Conservation (phyloP, 1,140 invertebrate genomes). For the Bombus turneri region DNA sequence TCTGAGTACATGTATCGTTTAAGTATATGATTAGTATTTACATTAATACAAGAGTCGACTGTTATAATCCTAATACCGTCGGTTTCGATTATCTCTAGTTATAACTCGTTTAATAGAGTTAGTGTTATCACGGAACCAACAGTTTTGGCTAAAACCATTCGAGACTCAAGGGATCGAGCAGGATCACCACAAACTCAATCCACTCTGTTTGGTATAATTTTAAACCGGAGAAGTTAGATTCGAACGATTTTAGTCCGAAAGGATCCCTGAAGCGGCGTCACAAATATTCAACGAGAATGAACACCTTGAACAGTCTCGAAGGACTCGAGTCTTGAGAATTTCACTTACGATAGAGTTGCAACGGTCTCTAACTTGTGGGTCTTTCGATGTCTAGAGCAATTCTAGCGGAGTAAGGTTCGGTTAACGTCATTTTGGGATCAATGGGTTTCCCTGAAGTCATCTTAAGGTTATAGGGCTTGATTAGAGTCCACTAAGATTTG, state of each 20-base stretch:
- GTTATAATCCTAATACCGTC: neutral
- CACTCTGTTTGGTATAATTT: neutral
- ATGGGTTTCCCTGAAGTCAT: neutral
- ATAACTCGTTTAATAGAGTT: neutral
- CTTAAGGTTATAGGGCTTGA: neutral
- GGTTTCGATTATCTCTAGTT: neutral
- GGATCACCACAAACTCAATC: neutral
- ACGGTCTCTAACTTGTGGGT: neutral
- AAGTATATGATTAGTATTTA: neutral
- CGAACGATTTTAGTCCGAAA: too few species aligned
- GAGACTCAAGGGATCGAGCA: neutral
- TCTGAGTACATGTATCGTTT: neutral
- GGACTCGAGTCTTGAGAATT: neutral
- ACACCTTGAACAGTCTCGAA: too few species aligned
- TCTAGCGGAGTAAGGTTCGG: neutral
- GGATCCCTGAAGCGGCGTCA: too few species aligned
- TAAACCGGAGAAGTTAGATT: neutral
- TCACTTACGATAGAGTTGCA: neutral
- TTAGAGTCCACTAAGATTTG: neutral
- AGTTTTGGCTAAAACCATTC: neutral
- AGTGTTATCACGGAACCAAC: neutral
- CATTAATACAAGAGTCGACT: neutral
- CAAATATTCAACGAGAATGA: too few species aligned
- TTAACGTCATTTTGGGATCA: neutral
- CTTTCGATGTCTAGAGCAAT: neutral